Conservation (phyloP, 2,113 vertebrate genomes). For the Corvus hawaiiensis region DNA sequence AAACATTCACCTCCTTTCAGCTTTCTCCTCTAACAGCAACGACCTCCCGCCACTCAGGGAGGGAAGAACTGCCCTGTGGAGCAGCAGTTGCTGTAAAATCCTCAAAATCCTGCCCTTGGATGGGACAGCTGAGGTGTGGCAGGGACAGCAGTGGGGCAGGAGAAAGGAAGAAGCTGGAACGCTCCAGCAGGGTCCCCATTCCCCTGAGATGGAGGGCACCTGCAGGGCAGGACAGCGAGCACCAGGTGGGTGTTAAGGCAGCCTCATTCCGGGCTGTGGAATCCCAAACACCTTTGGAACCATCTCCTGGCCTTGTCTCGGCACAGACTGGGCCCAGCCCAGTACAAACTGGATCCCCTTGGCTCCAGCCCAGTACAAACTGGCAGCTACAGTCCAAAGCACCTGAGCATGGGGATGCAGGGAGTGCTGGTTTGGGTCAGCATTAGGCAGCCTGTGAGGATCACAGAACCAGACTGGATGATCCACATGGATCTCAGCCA, state of each 20-base stretch:
- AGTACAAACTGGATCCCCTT: neutral
- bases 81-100: neutral
- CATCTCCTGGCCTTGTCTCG: neutral
- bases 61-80: fast-evolving
- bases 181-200: neutral
- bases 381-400: neutral
- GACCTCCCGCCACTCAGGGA: fast-evolving
- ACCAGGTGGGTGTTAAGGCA: neutral
- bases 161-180: neutral
- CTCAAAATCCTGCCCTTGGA: neutral
- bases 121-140: neutral
- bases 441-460: neutral
- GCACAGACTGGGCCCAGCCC: neutral
- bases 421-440: neutral
- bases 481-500: neutral
- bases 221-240: neutral
- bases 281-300: fast-evolving
- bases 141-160: neutral
- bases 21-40: fast-evolving
- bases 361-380: neutral
- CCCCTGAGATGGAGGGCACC: fast-evolving
- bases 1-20: neutral
- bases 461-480: neutral
- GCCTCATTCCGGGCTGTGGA: fast-evolving
- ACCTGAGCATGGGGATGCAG: neutral